phyloP scores from a whole-genome alignment of 64 coral and sea anemone species.

The Trachythela sp. region DNA sequence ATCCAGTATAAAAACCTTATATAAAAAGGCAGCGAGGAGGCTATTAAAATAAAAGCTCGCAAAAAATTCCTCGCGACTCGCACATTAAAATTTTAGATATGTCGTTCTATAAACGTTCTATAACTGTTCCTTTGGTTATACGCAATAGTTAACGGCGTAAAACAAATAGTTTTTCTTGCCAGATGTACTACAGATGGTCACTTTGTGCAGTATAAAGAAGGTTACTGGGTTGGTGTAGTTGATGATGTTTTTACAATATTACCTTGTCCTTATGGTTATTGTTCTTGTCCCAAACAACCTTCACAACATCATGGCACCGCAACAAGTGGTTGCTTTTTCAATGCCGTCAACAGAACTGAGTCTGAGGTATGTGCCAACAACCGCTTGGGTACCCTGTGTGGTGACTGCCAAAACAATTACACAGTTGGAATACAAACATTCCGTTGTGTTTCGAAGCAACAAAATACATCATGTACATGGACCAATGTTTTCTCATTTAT shows the following conservation, averaged over 20 bases:
- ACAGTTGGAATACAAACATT: slow-evolving; percentile 63
- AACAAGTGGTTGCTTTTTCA: slow-evolving; percentile 57
- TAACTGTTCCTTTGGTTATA: too few species aligned
- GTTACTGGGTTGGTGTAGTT: slow-evolving; percentile 58
- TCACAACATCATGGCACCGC: background rate
- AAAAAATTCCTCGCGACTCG: too few species aligned
- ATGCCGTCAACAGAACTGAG: slow-evolving; percentile 27
- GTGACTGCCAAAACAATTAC: slow-evolving; percentile 48
- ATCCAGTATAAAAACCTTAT: too few species aligned
- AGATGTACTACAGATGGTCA: slow-evolving; percentile 29
- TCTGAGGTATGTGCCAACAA: slow-evolving; percentile 51
- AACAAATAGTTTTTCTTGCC: background rate
- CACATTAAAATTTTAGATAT: too few species aligned
- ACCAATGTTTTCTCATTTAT: slow-evolving; percentile 44
- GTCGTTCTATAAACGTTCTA: too few species aligned
- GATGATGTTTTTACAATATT: slow-evolving; percentile 50
- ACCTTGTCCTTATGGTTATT: slow-evolving; percentile 76
- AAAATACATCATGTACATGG: slow-evolving; percentile 52
- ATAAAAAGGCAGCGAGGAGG: too few species aligned
- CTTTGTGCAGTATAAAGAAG: slow-evolving; percentile 55
- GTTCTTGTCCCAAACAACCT: slow-evolving; percentile 32
- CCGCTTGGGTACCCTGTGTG: slow-evolving; percentile 65
- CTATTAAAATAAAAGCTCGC: too few species aligned
- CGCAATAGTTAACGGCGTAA: background rate
- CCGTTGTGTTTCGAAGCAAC: background rate